Evolutionary conservation across 2,113 vertebrate genomes (phyloP), one percentile per base, ranked within the genome.

Genomic region (Oryzias javanicus): DNA sequence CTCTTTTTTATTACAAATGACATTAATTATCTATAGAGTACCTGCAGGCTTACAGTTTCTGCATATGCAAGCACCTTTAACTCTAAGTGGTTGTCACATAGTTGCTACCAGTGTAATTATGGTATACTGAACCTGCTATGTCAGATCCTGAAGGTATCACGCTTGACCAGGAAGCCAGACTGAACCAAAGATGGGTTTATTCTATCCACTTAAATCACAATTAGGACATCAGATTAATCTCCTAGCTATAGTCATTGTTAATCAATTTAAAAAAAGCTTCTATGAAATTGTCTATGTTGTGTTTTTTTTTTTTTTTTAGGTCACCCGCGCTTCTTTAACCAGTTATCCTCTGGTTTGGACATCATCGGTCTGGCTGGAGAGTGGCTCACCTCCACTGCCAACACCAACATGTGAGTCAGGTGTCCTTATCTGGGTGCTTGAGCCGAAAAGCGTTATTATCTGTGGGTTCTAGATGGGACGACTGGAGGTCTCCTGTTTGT

Each of bases 321-420:
- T 89, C 97, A 98, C 35, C 97, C 97, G 65, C 94, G 97, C 27
- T 99, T 98, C 89, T 99, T 99, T 88, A 99, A 99, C 76, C 97
- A 99, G 88, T 84, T 99, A 29, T 99, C 97, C 4, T 94, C 94
- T 41, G 97, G 97, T 41, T 80, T 99, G 80, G 97, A 99, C 82
- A 94, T 99, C 18, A 97, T 98, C 51, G 97, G 97, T 17, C 83
- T 99, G 89, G 97, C 96, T 0, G 97, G 97, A 4, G 97, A 99
- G 84, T 98, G 97, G 97, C 91, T 99, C 70, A 98, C 97, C 4
- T 99, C 97, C 14, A 95, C 97, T 0, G 97, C 97, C 10, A 99
- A 99, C 52, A 98, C 97, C 29, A 99, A 99, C 85, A 99, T 99
- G 97, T 99, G 89, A 97, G 96, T 84, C 29, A 27, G n/a, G n/a